Conservation (phyloP, 2,888 invertebrate genomes). For the Pseudococcus jackbeardsleyi region DNA sequence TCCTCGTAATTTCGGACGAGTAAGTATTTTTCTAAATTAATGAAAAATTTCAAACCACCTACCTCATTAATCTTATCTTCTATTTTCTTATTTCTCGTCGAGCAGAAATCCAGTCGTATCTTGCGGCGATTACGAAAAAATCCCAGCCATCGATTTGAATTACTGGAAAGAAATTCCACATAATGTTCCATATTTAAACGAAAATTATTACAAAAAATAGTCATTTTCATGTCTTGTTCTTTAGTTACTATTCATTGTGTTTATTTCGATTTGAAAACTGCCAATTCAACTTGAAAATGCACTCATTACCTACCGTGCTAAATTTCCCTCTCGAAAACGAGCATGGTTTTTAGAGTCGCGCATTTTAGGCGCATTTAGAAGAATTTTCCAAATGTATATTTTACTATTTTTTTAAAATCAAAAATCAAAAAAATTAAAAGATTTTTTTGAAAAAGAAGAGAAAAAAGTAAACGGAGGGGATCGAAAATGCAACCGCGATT, state of each 20-base stretch:
- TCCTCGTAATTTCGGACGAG: conserved; percentile 70
- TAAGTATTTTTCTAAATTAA: conserved; percentile 66
- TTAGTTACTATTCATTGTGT: conserved; percentile 36
- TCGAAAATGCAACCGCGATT: not conserved
- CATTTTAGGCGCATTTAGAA: not conserved
- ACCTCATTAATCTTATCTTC: not conserved
- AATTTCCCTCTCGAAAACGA: not conserved
- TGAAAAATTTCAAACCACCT: not conserved
- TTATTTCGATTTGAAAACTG: conserved; percentile 4
- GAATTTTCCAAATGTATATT: not conserved
- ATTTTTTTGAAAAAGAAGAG: not conserved
- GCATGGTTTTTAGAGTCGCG: conserved; percentile 8
- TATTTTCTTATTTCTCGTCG: not conserved
- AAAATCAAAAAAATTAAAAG: not conserved
- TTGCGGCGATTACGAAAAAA: conserved; percentile 71
- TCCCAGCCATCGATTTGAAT: conserved; percentile 73
- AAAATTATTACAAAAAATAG: conserved; percentile 66
- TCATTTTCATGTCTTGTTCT: not conserved
- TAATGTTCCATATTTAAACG: conserved; percentile 63
- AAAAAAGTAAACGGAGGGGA: not conserved
- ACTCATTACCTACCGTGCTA: conserved; percentile 11
- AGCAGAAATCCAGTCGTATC: conserved; percentile 74
- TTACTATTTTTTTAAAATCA: not conserved
- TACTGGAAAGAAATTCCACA: conserved; percentile 72
- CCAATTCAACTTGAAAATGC: conserved; percentile 48